Base-by-base conservation (phyloP, 2,888 invertebrate species). In the Cephus nigrinus region DNA sequence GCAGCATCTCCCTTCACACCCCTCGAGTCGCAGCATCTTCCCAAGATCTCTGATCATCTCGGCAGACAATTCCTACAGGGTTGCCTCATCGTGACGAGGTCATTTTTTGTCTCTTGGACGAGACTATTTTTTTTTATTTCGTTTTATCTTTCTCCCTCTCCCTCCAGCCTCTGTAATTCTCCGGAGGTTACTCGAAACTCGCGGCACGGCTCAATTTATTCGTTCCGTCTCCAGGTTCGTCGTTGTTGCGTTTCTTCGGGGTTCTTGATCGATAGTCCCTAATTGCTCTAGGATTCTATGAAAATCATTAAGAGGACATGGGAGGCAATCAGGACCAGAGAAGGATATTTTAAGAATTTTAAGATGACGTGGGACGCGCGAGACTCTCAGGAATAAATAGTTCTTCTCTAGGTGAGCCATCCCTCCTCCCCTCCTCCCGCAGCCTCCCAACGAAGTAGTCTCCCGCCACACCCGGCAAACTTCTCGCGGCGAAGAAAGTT, bases 261-360 rank as follows among this genome's bases (percentile, higher is more conserved):
- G 69, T 77, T 82, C 86, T 88, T 88, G 89, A 89, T 89, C 88
- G 88, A 88, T 89, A 84, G 86, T 84, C 82, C 83, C 83, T 89
- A 87, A 89, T 88, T 87, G 88, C 86, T 83, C 85, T 82, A 83
- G 85, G 84, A 86, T 86, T 85, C 86, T 83, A 85, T 84, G 85
- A 86, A 85, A 86, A 86, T 86, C 83, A 30, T 33, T 30, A 74
- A 35, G 23, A 30, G 36, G 15, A 55, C 40, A 1, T 0, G 40
- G 5, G 40, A 55, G 15, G 40, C 23, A 55, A 23, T 55, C 40
- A 23, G 40, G 23, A 23, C 5, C 23, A 15, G 15, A 23, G 40
- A 23, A 5, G 40, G 9, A 23, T 55, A 55, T 23, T 34, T 34
- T 34, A 34, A 55, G 23, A 23, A 5, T 9, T 23, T 55, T 9